Evolutionary conservation across 2,888 invertebrate genomes (phyloP).

Genomic region (Chrysina gloriosa): DNA sequence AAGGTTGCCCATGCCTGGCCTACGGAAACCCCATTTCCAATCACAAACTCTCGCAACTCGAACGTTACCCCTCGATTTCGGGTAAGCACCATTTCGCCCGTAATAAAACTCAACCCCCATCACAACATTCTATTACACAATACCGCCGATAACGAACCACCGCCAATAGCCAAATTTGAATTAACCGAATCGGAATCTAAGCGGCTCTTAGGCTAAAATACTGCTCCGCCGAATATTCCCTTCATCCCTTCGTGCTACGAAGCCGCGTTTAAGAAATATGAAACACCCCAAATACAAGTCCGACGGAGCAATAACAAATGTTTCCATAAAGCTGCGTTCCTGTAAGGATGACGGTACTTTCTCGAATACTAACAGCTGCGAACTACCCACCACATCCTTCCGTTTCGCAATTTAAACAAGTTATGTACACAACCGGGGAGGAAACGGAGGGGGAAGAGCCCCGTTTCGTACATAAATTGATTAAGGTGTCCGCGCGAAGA

Average conservation of each 20-base stretch:
- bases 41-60: too few relatives aligned
- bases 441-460: too few relatives aligned
- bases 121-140: neutral
- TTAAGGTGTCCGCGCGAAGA: constrained; percentile 16
- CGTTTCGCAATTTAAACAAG: too few relatives aligned
- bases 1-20: too few relatives aligned
- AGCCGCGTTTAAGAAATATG: constrained; percentile 6
- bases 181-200: constrained; percentile 14
- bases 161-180: neutral
- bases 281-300: neutral
- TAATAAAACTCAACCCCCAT: too few relatives aligned
- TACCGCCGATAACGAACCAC: neutral
- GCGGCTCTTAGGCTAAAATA: neutral
- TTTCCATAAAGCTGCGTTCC: constrained; percentile 12
- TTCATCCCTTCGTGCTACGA: neutral
- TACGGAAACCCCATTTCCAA: too few relatives aligned
- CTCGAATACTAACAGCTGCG: neutral
- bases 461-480: constrained; percentile 23
- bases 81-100: neutral
- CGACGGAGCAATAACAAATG: constrained; percentile 21
- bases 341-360: neutral
- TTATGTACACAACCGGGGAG: too few relatives aligned
- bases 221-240: neutral
- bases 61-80: too few relatives aligned
- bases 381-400: neutral